Percentiles rank a stretch among this genome's conserved stretches.
Conservation (phyloP, 2,113 vertebrate genomes). For the Etia nguti region DNA sequence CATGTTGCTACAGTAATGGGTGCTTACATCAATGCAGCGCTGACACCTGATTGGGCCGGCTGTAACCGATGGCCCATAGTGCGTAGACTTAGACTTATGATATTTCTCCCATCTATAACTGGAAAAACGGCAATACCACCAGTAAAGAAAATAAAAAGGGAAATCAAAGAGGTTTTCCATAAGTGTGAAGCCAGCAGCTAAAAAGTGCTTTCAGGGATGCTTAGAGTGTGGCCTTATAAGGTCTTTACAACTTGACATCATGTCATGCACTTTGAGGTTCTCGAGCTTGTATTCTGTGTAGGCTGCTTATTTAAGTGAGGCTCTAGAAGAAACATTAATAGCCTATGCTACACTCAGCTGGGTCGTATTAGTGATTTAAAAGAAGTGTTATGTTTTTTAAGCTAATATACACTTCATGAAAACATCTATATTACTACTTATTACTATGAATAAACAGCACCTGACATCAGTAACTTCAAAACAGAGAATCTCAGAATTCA, state of each 20-base stretch:
- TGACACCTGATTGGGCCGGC: conserved; percentile 7
- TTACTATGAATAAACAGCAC: background rate
- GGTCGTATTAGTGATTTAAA: background rate
- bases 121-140: conserved; percentile 6
- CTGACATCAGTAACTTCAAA: background rate
- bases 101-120: conserved; percentile 1
- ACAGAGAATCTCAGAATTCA: background rate
- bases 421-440: background rate
- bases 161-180: conserved; percentile 22
- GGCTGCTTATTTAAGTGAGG: background rate
- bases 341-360: background rate
- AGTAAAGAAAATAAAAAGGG: conserved; percentile 21
- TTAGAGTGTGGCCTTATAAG: background rate
- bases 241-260: conserved; percentile 4
- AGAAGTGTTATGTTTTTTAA: background rate
- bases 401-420: background rate
- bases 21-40: conserved; percentile 8
- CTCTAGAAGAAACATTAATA: background rate
- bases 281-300: background rate
- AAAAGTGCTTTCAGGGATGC: background rate
- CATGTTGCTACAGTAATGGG: conserved; percentile 5
- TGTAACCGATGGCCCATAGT: conserved; percentile 1
- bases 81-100: background rate
- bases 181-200: background rate
- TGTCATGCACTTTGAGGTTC: conserved; percentile 11